Evolutionary conservation across 2,888 invertebrate genomes (phyloP), one percentile per base, ranked within the genome.

Genomic region (Elysia crispata): DNA sequence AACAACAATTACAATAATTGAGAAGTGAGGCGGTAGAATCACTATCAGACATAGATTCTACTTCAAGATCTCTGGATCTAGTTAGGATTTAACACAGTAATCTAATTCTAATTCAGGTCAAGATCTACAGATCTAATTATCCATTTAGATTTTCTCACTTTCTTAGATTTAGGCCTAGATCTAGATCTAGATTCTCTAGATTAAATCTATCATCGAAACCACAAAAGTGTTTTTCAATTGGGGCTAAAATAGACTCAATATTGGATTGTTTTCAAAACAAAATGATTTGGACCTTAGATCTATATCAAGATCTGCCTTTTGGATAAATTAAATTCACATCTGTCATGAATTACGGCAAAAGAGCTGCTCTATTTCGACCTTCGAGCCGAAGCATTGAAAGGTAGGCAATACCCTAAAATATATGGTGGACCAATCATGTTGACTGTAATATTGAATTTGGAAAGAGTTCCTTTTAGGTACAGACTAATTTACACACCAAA

Each of bases 331-430:
- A 41, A 23, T 76, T 50, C 70, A 62, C 73, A 49, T 64, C 28
- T 66, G 81, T 73, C 69, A 85, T 86, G 86, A 86, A 84, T 80
- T 85, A 85, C 85, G 85, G 85, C 60, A 86, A 86, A 79, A 77
- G 85, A 73, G 85, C 85, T n/a, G 85, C 85, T 11, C 79, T 85
- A 41, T 82, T 84, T 75, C 85, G 85, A 20, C 81, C 85, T 54
- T 81, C 82, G 64, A 82, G 76, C 74, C 78, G 82, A 69, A 82
- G 82, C 66, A 81, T 82, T 67, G 82, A 82, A 69, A 82, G 82
- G 82, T 82, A 73, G 76, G 54, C 31, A 25, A 30, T 18, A 20
- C 6, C 15, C 60, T 23, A 15, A 15, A 54, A 13, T 15, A 54
- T 13, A 15, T 20, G 54, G 54, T 13, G 13, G 54, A 20, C 13